Evolutionary conservation across 2,797 vertebrate genomes (phyloP), one percentile per base, ranked within the genome.

Genomic region (Podargus strigoides): DNA sequence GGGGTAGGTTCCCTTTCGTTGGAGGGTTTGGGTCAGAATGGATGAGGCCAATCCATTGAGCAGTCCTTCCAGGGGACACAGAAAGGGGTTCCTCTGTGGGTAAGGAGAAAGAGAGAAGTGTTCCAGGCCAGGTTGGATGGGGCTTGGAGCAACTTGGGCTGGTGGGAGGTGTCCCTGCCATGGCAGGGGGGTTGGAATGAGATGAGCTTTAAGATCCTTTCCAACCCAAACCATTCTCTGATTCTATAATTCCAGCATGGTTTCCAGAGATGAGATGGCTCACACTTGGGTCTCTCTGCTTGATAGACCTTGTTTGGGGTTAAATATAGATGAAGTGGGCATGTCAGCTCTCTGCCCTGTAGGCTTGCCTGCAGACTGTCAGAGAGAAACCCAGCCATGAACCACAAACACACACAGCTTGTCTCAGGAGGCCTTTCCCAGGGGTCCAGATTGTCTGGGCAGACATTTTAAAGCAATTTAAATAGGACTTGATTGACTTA

Each of bases 321-420:
- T 64, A 75, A 58, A 69, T 21, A 56, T 32, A 14, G 30, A 18
- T 36, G 30, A 28, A 50, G 9, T 0, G 3, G 55, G 28, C 37
- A 62, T 32, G 62, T 12, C 42, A 39, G 18, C 7, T 26, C 6
- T 27, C 56, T 34, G 42, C 37, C n/a, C 18, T 34, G 14, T 16
- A 34, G 32, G 37, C 24, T 24, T 50, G 23, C 18, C 56, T 30
- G 50, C n/a, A 44, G 37, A 26, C 8, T 1, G 0, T 18, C 39
- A 10, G 7, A 36, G 19, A 50, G 24, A 52, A 50, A 30, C 18
- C 14, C 18, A 63, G 15, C 37, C n/a, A 7, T 36, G 28, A 69
- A 14, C 62, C 0, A 1, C 44, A 23, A 34, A 44, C 0, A 0
- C 12, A 24, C 12, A 17, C 30, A 62, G 6, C n/a, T n/a, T 44